phyloP scores from a whole-genome alignment of 1,140 invertebrate species.

The Pseudoatta argentina region DNA sequence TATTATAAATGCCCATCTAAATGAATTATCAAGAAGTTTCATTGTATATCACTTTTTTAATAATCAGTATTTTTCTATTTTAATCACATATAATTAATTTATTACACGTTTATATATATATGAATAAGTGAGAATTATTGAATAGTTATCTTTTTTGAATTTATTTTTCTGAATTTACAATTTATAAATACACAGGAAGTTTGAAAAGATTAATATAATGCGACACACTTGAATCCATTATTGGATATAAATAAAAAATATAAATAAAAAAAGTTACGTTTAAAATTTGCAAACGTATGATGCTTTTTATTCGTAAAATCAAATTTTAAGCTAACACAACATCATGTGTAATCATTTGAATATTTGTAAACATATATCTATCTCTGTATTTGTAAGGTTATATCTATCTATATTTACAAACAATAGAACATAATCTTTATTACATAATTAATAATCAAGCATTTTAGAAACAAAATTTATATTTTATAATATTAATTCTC shows the following conservation, averaged over 20 bases:
- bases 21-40: neutral
- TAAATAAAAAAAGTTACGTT: slow-evolving; percentile 16
- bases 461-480: too few species aligned
- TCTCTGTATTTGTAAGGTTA: neutral
- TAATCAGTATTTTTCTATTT: neutral
- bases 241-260: neutral
- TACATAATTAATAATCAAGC: too few species aligned
- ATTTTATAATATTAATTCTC: too few species aligned
- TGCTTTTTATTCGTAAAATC: neutral
- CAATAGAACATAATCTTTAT: too few species aligned
- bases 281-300: neutral
- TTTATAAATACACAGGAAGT: neutral
- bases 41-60: neutral
- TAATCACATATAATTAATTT: neutral
- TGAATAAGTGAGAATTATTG: neutral
- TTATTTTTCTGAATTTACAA: neutral
- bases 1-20: neutral
- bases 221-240: neutral
- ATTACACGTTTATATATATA: neutral
- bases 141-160: neutral
- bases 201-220: neutral
- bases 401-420: too few species aligned
- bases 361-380: neutral
- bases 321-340: neutral
- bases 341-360: slow-evolving; percentile 2